Evolutionary conservation across 2,888 invertebrate genomes (phyloP).

Genomic region (Diaprepes abbreviatus): DNA sequence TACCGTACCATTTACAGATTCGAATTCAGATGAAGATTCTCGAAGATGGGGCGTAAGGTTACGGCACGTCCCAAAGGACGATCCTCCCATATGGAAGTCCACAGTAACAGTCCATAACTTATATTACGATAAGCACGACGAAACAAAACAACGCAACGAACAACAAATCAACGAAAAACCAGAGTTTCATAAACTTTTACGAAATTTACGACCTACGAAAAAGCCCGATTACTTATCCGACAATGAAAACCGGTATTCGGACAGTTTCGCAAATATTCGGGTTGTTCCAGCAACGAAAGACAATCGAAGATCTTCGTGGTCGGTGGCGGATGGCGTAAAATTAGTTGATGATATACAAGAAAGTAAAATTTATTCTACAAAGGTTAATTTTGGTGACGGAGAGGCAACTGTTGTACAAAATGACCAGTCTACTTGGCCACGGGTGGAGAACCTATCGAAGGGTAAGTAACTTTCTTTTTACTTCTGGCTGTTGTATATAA

Average conservation of each 20-base stretch:
- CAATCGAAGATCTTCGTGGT: constrained; percentile 61
- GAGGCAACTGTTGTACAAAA: constrained; percentile 67
- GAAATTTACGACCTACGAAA: constrained; percentile 59
- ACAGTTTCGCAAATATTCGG: constrained; percentile 54
- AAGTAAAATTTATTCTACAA: constrained; percentile 72
- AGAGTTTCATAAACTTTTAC: constrained; percentile 64
- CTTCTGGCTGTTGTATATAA: neutral
- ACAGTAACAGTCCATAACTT: constrained; percentile 66
- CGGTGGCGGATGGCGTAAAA: constrained; percentile 70
- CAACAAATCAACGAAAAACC: constrained; percentile 53
- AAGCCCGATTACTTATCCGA: constrained; percentile 57
- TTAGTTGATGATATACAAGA: constrained; percentile 65
- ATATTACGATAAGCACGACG: constrained; percentile 54
- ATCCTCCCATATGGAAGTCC: constrained; percentile 66
- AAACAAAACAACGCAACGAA: constrained; percentile 11
- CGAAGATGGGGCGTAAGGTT: constrained; percentile 70
- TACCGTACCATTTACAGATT: constrained; percentile 66
- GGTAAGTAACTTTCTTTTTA: constrained; percentile 54
- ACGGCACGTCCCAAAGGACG: constrained; percentile 64
- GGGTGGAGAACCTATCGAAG: constrained; percentile 60
- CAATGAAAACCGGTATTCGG: constrained; percentile 51
- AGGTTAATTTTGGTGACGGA: constrained; percentile 70
- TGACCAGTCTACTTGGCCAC: constrained; percentile 62
- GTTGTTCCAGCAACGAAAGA: constrained; percentile 49
- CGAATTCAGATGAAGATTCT: constrained; percentile 56